Conservation (phyloP, 2,888 invertebrate species). For the Dimorphilus gyrociliatus region DNA sequence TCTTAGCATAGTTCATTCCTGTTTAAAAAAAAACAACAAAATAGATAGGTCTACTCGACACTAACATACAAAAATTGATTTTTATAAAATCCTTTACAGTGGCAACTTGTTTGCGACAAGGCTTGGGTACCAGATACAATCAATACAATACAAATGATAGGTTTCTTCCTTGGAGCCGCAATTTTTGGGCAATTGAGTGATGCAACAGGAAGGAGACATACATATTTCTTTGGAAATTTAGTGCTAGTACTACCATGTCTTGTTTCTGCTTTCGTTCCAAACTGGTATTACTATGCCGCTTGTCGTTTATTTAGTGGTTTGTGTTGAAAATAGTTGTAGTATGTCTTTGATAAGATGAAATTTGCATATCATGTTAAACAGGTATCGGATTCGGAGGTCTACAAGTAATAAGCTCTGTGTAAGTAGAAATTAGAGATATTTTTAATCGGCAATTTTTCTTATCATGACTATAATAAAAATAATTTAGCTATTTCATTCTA, state of each 20-base stretch:
- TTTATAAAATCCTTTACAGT: constrained; percentile 5
- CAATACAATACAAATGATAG: constrained; percentile 7
- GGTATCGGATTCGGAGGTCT: background rate
- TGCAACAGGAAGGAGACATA: constrained; percentile 6
- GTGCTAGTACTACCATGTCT: constrained; percentile 4
- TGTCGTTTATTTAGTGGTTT: constrained; percentile 3
- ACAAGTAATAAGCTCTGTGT: background rate
- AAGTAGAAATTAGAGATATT: background rate
- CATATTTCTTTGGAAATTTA: constrained; percentile 4
- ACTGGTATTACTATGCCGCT: constrained; percentile 4
- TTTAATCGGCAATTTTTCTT: no score
- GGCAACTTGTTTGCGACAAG: constrained; percentile 8
- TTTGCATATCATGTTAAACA: no score
- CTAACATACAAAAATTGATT: background rate
- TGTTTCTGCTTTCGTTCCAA: constrained; percentile 5
- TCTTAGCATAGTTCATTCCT: no score
- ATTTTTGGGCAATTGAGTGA: constrained; percentile 7
- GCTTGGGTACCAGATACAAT: constrained; percentile 6
- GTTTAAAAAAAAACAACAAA: no score
- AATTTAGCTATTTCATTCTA: no score
- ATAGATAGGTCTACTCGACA: no score
- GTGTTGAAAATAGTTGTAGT: constrained; percentile 5
- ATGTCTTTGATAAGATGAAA: background rate
- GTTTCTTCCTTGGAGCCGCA: constrained; percentile 6
- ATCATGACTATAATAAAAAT: no score